A percentile compares a stretch with the other conserved stretches of the same genome.
These are phyloP conservation scores for Solenopsis fugax DNA, from an alignment of 1,140 invertebrate genomes.

Conservation along the genomic window DNA sequence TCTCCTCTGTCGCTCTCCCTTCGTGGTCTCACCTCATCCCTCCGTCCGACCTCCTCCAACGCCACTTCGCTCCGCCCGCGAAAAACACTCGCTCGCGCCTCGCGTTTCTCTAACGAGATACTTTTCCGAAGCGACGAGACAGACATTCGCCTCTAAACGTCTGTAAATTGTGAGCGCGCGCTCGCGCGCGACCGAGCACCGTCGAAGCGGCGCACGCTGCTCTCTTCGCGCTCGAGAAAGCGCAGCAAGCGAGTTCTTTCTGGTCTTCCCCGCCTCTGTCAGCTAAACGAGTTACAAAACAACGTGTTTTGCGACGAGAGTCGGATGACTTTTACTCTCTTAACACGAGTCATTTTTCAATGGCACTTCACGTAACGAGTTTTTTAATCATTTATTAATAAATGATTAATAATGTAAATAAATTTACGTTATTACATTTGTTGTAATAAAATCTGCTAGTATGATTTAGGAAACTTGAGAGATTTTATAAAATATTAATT, in stretches of 20 bases:
- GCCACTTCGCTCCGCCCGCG: slow-evolving; percentile 42
- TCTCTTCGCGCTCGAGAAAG: slow-evolving; percentile 15
- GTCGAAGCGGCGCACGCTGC: neutral
- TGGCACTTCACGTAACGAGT: neutral
- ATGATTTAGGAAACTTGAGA: too few species aligned
- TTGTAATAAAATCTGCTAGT: too few species aligned
- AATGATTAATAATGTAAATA: too few species aligned
- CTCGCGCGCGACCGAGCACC: neutral
- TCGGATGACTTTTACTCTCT: slow-evolving; percentile 19
- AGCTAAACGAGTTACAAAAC: slow-evolving; percentile 18
- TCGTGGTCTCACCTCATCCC: neutral
- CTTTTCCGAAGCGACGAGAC: slow-evolving; percentile 28
- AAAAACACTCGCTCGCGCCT: slow-evolving; percentile 24
- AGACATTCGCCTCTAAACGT: slow-evolving; percentile 9
- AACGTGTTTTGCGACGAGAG: neutral
- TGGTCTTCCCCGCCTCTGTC: neutral
- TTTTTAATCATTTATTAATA: neutral
- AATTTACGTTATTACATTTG: too few species aligned
- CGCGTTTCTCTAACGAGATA: slow-evolving; percentile 39
- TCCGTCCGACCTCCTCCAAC: neutral
- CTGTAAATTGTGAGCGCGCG: slow-evolving; percentile 31
- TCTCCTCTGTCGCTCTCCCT: neutral
- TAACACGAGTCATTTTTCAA: neutral
- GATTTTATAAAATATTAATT: too few species aligned
- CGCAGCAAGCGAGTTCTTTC: slow-evolving; percentile 19